Conservation (phyloP, 2,888 invertebrate species). For the Autographa gamma region DNA sequence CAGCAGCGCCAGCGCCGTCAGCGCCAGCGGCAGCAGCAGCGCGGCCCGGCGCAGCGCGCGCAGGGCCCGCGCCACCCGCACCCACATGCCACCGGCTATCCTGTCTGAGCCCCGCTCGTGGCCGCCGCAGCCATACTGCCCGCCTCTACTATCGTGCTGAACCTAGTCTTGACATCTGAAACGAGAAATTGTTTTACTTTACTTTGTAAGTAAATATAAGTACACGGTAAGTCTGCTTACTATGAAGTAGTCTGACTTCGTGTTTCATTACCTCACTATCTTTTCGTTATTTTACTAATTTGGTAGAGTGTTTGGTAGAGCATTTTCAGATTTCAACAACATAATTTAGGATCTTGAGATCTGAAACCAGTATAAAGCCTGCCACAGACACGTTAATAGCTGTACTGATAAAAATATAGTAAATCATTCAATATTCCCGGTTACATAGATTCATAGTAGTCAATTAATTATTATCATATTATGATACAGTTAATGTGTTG, state of each 20-base stretch:
- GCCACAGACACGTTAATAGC: neutral
- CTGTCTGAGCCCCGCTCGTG: slow-evolving; percentile 41
- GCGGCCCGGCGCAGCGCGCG: slow-evolving; percentile 82
- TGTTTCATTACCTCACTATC: too few species aligned
- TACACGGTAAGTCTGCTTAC: too few species aligned
- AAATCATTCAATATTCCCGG: neutral
- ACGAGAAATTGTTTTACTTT: neutral
- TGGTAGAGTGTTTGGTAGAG: too few species aligned
- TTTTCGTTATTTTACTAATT: too few species aligned
- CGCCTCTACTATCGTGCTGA: slow-evolving; percentile 39
- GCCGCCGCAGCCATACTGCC: slow-evolving; percentile 48
- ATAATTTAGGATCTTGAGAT: too few species aligned
- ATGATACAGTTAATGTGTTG: neutral
- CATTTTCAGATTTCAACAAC: too few species aligned
- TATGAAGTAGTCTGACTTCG: too few species aligned
- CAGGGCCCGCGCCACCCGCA: slow-evolving; percentile 80
- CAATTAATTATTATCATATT: neutral
- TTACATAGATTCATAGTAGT: too few species aligned
- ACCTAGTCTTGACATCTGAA: slow-evolving; percentile 48
- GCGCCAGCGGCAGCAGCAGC: slow-evolving; percentile 85
- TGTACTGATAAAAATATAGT: neutral
- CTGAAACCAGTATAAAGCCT: too few species aligned
- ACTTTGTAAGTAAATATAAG: too few species aligned
- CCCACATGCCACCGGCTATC: slow-evolving; percentile 73
- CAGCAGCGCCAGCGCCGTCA: slow-evolving; percentile 87